These are phyloP conservation scores for Agrilus biguttatus DNA, from an alignment of 2,888 invertebrate genomes.

Conservation along the genomic window DNA sequence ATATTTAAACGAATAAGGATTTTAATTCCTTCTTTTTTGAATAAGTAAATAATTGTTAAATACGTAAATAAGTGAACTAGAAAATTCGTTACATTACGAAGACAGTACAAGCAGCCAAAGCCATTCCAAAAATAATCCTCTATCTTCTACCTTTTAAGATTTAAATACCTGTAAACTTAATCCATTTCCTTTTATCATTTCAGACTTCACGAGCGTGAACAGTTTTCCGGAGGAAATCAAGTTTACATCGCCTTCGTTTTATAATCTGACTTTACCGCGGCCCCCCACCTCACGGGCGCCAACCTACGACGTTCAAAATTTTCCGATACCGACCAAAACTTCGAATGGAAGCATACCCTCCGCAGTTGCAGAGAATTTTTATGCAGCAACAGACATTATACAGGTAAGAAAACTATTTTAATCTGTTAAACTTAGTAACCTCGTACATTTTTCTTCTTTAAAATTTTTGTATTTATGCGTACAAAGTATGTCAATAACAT, in stretches of 20 bases:
- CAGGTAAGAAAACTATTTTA: slow-evolving; percentile 33
- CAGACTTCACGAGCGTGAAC: slow-evolving; percentile 41
- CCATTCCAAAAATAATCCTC: too few relatives aligned
- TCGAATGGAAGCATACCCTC: slow-evolving; percentile 10
- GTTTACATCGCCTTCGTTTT: slow-evolving; percentile 38
- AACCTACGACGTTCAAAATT: slow-evolving; percentile 32
- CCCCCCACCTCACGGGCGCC: slow-evolving; percentile 34
- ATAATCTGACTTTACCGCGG: slow-evolving; percentile 36
- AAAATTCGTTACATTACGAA: too few relatives aligned
- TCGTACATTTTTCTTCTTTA: too few relatives aligned
- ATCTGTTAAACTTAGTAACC: too few relatives aligned
- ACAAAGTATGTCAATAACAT: too few relatives aligned
- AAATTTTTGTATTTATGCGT: too few relatives aligned
- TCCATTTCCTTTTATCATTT: slow-evolving; percentile 13
- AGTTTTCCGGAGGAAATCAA: slow-evolving; percentile 40
- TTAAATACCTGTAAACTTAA: background rate
- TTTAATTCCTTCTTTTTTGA: too few relatives aligned
- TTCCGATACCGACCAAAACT: slow-evolving; percentile 24
- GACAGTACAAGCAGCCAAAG: too few relatives aligned
- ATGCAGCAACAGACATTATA: slow-evolving; percentile 67
- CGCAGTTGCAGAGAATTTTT: slow-evolving; percentile 44
- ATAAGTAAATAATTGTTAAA: too few relatives aligned
- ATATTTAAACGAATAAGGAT: too few relatives aligned
- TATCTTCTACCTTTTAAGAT: background rate
- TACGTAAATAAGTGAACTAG: too few relatives aligned